A percentile compares a stretch with the other conserved stretches of the same genome.
Conservation (phyloP, 2,113 vertebrate species). For the Probosciger aterrimus region DNA sequence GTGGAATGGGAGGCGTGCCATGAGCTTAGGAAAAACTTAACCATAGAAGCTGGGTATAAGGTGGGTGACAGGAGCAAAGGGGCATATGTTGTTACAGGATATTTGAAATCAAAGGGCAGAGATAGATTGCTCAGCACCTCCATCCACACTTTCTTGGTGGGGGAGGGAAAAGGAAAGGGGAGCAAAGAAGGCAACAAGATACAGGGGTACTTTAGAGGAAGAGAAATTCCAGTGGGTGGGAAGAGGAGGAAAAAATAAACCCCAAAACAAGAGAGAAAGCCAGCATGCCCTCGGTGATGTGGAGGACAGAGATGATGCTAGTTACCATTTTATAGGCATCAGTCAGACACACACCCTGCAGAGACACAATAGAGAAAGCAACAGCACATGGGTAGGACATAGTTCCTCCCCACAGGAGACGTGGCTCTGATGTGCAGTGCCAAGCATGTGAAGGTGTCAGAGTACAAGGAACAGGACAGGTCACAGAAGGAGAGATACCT, state of each 20-base stretch:
- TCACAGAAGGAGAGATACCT: background rate
- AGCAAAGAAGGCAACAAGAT: background rate
- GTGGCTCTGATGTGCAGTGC: background rate
- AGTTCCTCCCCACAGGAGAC: background rate
- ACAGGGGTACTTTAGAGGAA: background rate
- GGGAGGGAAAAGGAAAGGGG: background rate
- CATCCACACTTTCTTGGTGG: background rate
- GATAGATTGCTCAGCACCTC: background rate
- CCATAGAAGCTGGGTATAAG: background rate
- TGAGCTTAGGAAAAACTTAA: background rate
- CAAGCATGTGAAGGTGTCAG: background rate
- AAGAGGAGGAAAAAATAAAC: background rate
- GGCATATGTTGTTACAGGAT: background rate
- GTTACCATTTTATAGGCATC: background rate
- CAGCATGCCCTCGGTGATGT: background rate
- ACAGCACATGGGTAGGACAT: accelerated
- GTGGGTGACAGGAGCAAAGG: background rate
- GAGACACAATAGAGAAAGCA: background rate
- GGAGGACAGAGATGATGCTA: background rate
- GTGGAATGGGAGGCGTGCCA: background rate
- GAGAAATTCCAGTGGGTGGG: background rate
- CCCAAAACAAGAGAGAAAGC: background rate
- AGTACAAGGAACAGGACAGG: background rate
- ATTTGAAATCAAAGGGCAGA: background rate
- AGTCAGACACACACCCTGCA: background rate